Base-by-base conservation (phyloP, 2,888 invertebrate genomes). In the Cantharis lateralis region DNA sequence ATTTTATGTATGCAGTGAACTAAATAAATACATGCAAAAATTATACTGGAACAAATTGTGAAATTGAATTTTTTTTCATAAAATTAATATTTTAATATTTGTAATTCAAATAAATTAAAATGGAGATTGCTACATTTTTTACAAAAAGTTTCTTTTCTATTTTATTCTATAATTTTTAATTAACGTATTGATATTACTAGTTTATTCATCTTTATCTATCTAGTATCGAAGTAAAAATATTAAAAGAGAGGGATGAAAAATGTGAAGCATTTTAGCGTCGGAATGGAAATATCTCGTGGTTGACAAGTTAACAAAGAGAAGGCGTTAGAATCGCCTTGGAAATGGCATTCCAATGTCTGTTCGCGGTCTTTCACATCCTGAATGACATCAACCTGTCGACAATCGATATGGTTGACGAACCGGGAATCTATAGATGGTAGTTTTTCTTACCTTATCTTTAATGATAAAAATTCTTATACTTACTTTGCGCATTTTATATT, bases 341-440 rank as follows among this genome's bases (percentile, higher is more conserved):
- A 85, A 85, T 85, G 85, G 82, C 85, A 85, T 85, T 85, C 85
- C 85, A 79, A 84, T 85, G 85, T 85, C 84, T 83, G 82, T 80
- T 80, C 81, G 83, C 82, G 82, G 82, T 83, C 79, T 80, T 79
- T 78, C 78, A 79, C 79, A 74, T 75, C 74, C 73, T 72, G 66
- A 68, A 62, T 62, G 74, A 76, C 77, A 79, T 75, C 72, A 71
- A 74, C 77, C 74, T 71, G 70, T 72, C 69, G 73, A 80, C 77
- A 80, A 80, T 80, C 80, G 68, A 80, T 80, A 77, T 72, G 73
- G 71, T 74, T 32, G 72, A 78, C 70, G 68, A 68, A 70, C 61
- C 18, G 26, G 77, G 77, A 77, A 77, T 77, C 74, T 64, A 61
- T 28, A 71, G 74, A 63, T 74, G 71, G 70, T 77, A 71, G 62